A percentile compares a stretch with the other conserved stretches of the same genome.
Conservation (phyloP, 2,113 vertebrate genomes). For the Trematomus loennbergii region DNA sequence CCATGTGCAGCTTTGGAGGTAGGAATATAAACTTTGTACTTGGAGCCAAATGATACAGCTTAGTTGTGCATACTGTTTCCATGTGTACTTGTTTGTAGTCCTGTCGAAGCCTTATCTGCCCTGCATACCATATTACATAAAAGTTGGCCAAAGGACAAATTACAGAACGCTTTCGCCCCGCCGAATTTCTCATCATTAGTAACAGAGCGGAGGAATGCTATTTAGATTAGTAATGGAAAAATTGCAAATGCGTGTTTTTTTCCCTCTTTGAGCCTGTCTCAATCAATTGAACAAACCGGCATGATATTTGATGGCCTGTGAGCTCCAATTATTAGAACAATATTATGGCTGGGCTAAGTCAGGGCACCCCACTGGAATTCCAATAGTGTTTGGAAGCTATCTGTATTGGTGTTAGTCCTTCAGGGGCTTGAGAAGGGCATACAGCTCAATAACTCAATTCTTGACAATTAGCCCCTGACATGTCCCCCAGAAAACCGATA, state of each 20-base stretch:
- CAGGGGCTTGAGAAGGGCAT: constrained; percentile 82
- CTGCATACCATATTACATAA: constrained; percentile 39
- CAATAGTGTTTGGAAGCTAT: constrained; percentile 79
- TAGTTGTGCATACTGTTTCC: constrained; percentile 38
- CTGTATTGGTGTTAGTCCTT: constrained; percentile 82
- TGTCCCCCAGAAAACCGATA: constrained; percentile 76
- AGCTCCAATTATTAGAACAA: constrained; percentile 85
- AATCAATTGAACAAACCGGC: constrained; percentile 84
- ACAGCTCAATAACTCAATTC: constrained; percentile 85
- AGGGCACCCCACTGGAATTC: constrained; percentile 76
- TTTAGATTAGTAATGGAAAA: constrained; percentile 70
- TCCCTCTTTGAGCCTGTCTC: constrained; percentile 68
- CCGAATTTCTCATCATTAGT: constrained; percentile 70
- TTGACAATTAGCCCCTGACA: constrained; percentile 86
- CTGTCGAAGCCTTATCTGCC: constrained; percentile 28
- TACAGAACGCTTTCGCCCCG: constrained; percentile 57
- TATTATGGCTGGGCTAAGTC: constrained; percentile 81
- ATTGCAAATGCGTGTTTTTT: constrained; percentile 65
- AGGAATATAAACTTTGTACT: constrained; percentile 31
- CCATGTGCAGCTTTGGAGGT: constrained; percentile 26
- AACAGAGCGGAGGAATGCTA: constrained; percentile 53
- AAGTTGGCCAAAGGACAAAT: constrained; percentile 66
- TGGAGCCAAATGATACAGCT: constrained; percentile 44
- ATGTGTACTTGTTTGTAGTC: constrained; percentile 53
- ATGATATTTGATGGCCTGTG: constrained; percentile 83